Percentiles rank a stretch among this genome's conserved stretches.
Conservation (phyloP, 1,140 invertebrate species). For the Aculops lycopersici region DNA sequence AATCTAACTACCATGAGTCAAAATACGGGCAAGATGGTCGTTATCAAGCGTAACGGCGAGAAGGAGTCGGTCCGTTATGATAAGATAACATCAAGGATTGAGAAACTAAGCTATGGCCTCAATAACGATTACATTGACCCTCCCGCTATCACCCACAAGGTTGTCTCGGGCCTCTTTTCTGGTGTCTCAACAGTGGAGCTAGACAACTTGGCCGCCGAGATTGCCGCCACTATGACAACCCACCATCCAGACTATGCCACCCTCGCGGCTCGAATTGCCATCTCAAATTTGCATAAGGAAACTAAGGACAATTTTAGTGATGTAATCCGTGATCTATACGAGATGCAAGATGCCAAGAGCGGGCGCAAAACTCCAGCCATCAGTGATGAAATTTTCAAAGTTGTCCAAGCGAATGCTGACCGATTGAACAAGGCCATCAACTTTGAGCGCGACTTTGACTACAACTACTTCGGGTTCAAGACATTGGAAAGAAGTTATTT, state of each 20-base stretch:
- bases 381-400: slow-evolving; percentile 40
- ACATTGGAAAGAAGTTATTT: slow-evolving; percentile 83
- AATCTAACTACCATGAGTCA: neutral
- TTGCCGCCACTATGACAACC: slow-evolving; percentile 72
- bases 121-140: slow-evolving; percentile 87
- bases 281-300: slow-evolving; percentile 92
- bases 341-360: slow-evolving; percentile 34
- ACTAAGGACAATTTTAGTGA: slow-evolving; percentile 69
- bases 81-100: slow-evolving; percentile 81
- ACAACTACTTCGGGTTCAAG: slow-evolving; percentile 95
- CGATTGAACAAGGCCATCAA: slow-evolving; percentile 76
- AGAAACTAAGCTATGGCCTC: slow-evolving; percentile 75
- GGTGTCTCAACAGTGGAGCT: slow-evolving; percentile 84
- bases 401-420: slow-evolving; percentile 59
- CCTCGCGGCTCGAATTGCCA: slow-evolving; percentile 68
- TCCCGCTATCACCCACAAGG: slow-evolving; percentile 43
- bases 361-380: slow-evolving; percentile 41
- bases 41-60: slow-evolving; percentile 33
- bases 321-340: slow-evolving; percentile 56
- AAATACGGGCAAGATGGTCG: slow-evolving; percentile 15
- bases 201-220: slow-evolving; percentile 88
- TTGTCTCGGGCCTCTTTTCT: slow-evolving; percentile 69
- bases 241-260: slow-evolving; percentile 87
- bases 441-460: slow-evolving; percentile 82
- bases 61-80: slow-evolving; percentile 77